Evolutionary conservation across 2,797 vertebrate species (phyloP).

Genomic region (Kryptopterus vitreolus): DNA sequence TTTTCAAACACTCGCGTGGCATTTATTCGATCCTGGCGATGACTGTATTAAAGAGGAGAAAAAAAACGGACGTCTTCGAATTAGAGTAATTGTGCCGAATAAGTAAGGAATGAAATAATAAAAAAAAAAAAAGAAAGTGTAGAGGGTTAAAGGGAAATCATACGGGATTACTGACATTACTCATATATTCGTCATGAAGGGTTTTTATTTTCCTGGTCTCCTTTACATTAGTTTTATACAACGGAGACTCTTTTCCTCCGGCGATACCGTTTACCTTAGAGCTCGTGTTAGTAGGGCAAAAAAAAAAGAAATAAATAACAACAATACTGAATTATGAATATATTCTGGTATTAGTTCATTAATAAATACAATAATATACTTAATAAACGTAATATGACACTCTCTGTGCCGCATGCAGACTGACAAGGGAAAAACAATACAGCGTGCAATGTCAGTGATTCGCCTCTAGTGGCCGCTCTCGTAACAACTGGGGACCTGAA

Average conservation of each 20-base stretch:
- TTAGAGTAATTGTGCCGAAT: neutral
- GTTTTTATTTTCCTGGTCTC: neutral
- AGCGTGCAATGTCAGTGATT: too few relatives aligned
- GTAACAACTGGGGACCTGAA: too few relatives aligned
- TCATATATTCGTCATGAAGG: neutral
- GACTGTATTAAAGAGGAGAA: slow-evolving; percentile 6
- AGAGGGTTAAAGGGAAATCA: neutral
- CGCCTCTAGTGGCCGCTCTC: too few relatives aligned
- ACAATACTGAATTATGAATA: too few relatives aligned
- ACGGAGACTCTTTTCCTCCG: neutral
- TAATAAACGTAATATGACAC: too few relatives aligned
- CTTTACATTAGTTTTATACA: neutral
- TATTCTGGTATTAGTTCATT: too few relatives aligned
- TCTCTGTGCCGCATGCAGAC: too few relatives aligned
- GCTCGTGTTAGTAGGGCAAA: neutral
- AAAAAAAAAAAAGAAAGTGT: neutral
- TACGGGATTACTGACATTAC: neutral
- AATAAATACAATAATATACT: too few relatives aligned
- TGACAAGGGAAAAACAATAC: too few relatives aligned
- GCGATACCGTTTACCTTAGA: too few relatives aligned
- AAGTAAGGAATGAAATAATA: neutral
- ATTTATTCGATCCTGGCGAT: slow-evolving; percentile 4
- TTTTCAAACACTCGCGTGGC: slow-evolving; percentile 19
- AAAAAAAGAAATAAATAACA: too few relatives aligned
- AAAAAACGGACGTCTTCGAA: neutral